Conservation (phyloP, 2,888 invertebrate genomes). For the Magallana nippona region DNA sequence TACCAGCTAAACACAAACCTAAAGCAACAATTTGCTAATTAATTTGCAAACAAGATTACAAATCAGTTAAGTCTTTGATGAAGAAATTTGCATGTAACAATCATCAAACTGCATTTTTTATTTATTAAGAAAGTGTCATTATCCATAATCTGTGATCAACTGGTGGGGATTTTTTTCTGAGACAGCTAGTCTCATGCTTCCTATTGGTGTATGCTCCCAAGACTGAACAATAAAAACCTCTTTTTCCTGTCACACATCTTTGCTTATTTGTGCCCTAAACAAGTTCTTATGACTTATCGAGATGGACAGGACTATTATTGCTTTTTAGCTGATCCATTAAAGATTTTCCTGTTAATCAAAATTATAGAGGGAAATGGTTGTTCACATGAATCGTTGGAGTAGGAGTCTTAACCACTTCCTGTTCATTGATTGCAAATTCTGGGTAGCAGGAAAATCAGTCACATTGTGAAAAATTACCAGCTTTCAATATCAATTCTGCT, state of each 20-base stretch:
- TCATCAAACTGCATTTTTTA: background rate
- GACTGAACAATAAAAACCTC: too few species aligned
- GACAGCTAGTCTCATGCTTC: too few species aligned
- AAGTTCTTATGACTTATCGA: background rate
- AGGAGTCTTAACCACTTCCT: constrained; percentile 31
- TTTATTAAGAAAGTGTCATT: too few species aligned
- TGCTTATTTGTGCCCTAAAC: background rate
- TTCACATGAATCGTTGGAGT: background rate
- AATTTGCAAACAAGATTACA: too few species aligned
- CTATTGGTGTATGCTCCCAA: too few species aligned
- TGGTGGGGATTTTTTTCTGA: too few species aligned
- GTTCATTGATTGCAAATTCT: constrained; percentile 6
- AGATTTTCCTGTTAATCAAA: background rate
- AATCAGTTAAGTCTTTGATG: background rate
- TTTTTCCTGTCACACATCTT: background rate
- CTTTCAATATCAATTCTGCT: background rate
- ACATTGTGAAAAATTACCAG: constrained; percentile 14
- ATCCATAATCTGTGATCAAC: too few species aligned
- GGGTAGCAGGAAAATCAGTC: constrained; percentile 3
- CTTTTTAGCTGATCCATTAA: background rate
- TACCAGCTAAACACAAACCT: background rate
- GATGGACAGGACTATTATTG: background rate
- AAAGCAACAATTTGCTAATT: background rate
- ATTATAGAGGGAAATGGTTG: background rate
- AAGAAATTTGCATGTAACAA: background rate